Percentiles rank a stretch among this genome's conserved stretches.
These are phyloP conservation scores for Sphaeridia pumilis DNA, from an alignment of 2,888 invertebrate genomes.

Conservation along the genomic window DNA sequence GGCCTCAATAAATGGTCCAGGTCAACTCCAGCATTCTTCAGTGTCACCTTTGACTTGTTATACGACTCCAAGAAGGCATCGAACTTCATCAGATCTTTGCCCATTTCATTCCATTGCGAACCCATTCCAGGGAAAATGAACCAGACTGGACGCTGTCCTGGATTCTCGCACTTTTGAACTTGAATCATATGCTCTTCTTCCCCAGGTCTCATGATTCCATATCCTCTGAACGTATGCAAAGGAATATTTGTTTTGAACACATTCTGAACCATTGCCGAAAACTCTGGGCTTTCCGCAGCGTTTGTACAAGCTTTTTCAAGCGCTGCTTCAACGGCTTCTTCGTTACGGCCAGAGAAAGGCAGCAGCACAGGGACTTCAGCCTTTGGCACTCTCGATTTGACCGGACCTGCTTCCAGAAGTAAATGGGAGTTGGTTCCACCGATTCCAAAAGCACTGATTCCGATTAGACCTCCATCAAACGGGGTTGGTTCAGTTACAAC, in stretches of 20 bases:
- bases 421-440: slow-evolving; percentile 15
- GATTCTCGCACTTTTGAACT: not conserved
- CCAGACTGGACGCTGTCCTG: slow-evolving; percentile 57
- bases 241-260: slow-evolving; percentile 14
- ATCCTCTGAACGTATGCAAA: slow-evolving; percentile 8
- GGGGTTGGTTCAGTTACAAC: slow-evolving; percentile 10
- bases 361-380: slow-evolving; percentile 12
- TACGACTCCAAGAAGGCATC: slow-evolving; percentile 50
- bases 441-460: slow-evolving; percentile 16
- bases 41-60: slow-evolving; percentile 52
- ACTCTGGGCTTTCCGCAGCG: slow-evolving; percentile 3
- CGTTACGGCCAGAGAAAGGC: slow-evolving; percentile 17
- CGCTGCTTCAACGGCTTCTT: slow-evolving; percentile 10
- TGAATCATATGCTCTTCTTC: slow-evolving; percentile 6
- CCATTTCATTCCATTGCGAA: slow-evolving; percentile 96
- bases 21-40: slow-evolving; percentile 67
- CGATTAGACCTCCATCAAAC: slow-evolving; percentile 8
- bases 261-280: slow-evolving; percentile 12
- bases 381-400: too few relatives aligned
- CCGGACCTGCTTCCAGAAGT: slow-evolving; percentile 7
- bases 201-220: not conserved
- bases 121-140: slow-evolving; percentile 97
- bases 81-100: slow-evolving; percentile 65
- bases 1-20: slow-evolving; percentile 57
- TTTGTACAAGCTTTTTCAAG: slow-evolving; percentile 3